Evolutionary conservation across 2,888 invertebrate species (phyloP), one percentile per base, ranked within the genome.

Genomic region (Agonopterix subpropinquella): DNA sequence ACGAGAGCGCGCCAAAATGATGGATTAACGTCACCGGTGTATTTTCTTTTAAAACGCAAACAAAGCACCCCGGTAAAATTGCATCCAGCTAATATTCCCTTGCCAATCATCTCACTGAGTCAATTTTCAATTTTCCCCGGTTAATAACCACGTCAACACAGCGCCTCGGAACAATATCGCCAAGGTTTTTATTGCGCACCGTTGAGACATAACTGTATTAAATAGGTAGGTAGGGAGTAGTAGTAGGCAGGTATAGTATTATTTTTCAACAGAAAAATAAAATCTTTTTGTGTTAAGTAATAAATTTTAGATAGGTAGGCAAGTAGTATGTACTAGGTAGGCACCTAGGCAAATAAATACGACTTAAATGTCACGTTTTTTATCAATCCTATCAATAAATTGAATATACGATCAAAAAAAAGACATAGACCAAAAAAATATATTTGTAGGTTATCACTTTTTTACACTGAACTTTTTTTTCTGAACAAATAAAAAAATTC

Each of bases 61-160:
- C 79, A 77, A 63, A 57, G 67, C 62, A 66, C 57, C 63, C 66
- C 63, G 69, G 75, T 65, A 74, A 80, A 75, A 80, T 77, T 80
- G 82, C 83, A 83, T 75, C 77, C 67, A 73, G 83, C 80, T 82
- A 84, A 86, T 85, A 84, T 83, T 82, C 78, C 79, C 80, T 79
- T 86, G 86, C 87, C 87, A 87, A 87, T 87, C 87, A 87, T 77
- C 76, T 70, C 70, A 67, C 70, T 73, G 74, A 82, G 80, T 85
- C 81, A 85, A 83, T 87, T 87, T 87, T 83, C 86, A 85, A 85
- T 86, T 85, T 86, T 74, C 81, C 81, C 71, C 78, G 67, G 65
- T 76, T 87, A 87, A 88, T 87, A 87, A 85, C 82, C 76, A 73
- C 80, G 86, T 83, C 87, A 83, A 61, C 70, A 56, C 61, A 63